phyloP scores from a whole-genome alignment of 2,888 invertebrate species.

The Clitarchus hookeri region DNA sequence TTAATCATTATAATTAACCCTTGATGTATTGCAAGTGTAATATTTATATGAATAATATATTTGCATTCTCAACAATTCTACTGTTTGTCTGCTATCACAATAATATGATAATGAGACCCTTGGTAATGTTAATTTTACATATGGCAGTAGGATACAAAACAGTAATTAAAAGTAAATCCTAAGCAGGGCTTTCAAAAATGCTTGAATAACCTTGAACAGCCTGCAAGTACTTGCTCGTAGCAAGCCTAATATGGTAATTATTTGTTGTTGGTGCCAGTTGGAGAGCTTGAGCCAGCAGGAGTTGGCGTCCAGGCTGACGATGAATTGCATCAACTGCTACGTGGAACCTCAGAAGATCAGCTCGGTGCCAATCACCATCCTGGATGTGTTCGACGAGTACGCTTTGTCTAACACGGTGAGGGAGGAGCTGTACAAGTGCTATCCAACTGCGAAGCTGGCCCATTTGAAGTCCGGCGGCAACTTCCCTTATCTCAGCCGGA shows the following conservation, averaged over 20 bases:
- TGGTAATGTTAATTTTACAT: no score
- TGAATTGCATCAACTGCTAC: conserved; percentile 81
- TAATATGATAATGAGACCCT: no score
- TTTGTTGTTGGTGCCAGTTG: conserved; percentile 62
- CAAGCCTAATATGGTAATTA: background rate
- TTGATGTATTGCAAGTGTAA: no score
- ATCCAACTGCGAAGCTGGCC: conserved; percentile 82
- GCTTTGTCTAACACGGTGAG: conserved; percentile 77
- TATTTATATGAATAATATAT: no score
- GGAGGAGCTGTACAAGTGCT: conserved; percentile 83
- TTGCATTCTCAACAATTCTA: no score
- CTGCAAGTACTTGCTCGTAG: no score
- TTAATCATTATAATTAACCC: no score
- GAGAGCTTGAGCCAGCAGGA: conserved; percentile 82
- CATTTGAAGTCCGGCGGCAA: conserved; percentile 89
- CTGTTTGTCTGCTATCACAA: no score
- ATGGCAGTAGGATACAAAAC: no score
- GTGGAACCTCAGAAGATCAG: conserved; percentile 75
- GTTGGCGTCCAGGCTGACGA: conserved; percentile 81
- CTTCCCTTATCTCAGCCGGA: conserved; percentile 86
- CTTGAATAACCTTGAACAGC: no score
- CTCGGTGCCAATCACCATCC: conserved; percentile 74
- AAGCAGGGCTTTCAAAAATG: no score
- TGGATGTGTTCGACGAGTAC: conserved; percentile 89
- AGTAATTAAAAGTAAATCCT: no score